Percentiles rank a stretch among this genome's conserved stretches.
These are phyloP conservation scores for Pocillopora grandis DNA, from an alignment of 92 coral and sea anemone species.

Conservation along the genomic window DNA sequence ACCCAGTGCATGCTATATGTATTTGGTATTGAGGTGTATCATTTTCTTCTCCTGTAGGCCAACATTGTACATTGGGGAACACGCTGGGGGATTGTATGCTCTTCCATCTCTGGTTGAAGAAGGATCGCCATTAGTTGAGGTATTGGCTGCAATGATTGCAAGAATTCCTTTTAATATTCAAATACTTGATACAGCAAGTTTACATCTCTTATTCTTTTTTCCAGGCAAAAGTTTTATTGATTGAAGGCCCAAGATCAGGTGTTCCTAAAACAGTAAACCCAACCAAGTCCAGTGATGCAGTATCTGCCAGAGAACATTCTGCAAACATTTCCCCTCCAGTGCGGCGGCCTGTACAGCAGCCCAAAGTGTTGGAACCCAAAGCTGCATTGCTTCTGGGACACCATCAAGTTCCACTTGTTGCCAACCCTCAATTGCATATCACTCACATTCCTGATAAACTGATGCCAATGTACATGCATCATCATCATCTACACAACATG, in stretches of 20 bases:
- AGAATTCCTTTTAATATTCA: not conserved
- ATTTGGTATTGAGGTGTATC: not conserved
- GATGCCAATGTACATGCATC: constrained; percentile 87
- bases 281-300: constrained; percentile 51
- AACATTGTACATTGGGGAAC: constrained; percentile 93
- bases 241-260: constrained; percentile 80
- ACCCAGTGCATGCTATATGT: no score
- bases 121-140: constrained; percentile 92
- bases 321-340: constrained; percentile 63
- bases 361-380: constrained; percentile 84
- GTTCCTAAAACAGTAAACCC: constrained; percentile 51
- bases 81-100: constrained; percentile 90
- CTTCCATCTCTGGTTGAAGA: constrained; percentile 96
- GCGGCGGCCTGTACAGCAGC: constrained; percentile 85
- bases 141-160: constrained; percentile 10
- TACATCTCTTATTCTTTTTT: not conserved
- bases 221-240: constrained; percentile 80
- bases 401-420: constrained; percentile 87
- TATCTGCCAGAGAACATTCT: constrained; percentile 51
- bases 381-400: constrained; percentile 92
- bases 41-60: constrained; percentile 58
- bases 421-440: constrained; percentile 77
- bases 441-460: constrained; percentile 81
- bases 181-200: not conserved
- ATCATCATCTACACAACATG: constrained; percentile 57